Conservation (phyloP, 2,113 vertebrate species). For the Craseonycteris thonglongyai region DNA sequence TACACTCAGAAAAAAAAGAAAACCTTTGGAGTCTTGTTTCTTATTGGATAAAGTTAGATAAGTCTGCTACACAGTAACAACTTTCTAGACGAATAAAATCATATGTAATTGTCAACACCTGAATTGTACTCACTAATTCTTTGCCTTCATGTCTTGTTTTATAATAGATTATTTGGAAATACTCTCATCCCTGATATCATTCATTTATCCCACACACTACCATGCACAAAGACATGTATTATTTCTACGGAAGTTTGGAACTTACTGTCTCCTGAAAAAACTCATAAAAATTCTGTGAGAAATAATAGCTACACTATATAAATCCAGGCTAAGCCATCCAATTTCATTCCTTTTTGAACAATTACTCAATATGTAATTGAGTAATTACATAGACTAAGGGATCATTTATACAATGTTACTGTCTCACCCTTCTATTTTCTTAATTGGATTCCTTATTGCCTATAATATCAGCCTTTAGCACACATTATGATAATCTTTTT, state of each 20-base stretch:
- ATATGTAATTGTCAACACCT: not conserved
- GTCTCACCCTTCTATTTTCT: not conserved
- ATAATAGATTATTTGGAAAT: not conserved
- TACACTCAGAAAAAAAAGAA: not conserved
- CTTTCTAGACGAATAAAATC: not conserved
- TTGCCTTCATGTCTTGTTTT: not conserved
- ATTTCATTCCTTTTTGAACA: not conserved
- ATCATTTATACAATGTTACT: not conserved
- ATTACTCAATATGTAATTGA: not conserved
- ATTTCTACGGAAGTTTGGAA: not conserved
- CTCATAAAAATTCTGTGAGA: not conserved
- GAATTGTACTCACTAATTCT: not conserved
- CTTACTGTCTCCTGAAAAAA: not conserved
- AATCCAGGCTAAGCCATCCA: not conserved
- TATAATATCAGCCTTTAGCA: not conserved
- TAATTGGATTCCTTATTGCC: not conserved
- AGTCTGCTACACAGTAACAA: not conserved
- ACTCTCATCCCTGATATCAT: not conserved
- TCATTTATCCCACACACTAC: not conserved
- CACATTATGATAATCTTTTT: conserved; percentile 15
- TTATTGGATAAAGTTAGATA: not conserved
- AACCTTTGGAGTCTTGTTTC: not conserved
- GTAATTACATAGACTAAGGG: not conserved
- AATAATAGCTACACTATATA: not conserved
- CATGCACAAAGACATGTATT: not conserved